Evolutionary conservation across 2,113 vertebrate species (phyloP), one percentile per base, ranked within the genome.

Genomic region (Phalacrocorax pelagicus): DNA sequence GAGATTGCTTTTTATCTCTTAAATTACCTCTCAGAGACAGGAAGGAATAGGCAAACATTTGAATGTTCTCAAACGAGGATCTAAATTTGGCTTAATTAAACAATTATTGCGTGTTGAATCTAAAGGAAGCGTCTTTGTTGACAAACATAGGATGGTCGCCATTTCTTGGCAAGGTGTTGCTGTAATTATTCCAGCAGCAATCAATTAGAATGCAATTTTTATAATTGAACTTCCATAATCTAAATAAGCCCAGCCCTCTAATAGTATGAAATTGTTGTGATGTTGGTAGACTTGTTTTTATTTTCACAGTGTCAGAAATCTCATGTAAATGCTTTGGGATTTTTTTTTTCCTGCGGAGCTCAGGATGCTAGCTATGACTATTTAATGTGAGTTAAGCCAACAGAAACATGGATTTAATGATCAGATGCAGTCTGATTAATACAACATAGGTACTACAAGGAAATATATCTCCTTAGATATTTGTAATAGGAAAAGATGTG

Each of bases 191-290:
- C 57, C 83, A 81, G 86, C 89, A 92, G 88, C 80, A 93, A 97
- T 96, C 96, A 98, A 96, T 97, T 97, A 95, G 93, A 97, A 95
- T 52, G 91, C 51, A 97, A 92, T 97, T 94, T 96, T 97, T 86
- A 82, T 97, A 96, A 97, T 97, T 95, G 93, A 97, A 96, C 86
- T 93, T 96, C 74, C 51, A 62, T 51, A 78, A n/a, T 66, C 81
- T 91, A 89, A 85, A 85, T 91, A 84, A 97, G 36, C 84, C 57
- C 65, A 88, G 54, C 36, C 66, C 54, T 91, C 38, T 62, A 88
- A 82, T 49, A 86, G 88, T 72, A 75, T 69, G 71, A 44, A 86
- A 82, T 85, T 96, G 73, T 86, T 85, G 66, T 78, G 59, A 22
- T 70, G 16, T 85, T 92, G 12, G 63, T 87, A 92, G 86, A n/a